Base-by-base conservation (phyloP, 2,888 invertebrate species). In the Uropetala carovei region DNA sequence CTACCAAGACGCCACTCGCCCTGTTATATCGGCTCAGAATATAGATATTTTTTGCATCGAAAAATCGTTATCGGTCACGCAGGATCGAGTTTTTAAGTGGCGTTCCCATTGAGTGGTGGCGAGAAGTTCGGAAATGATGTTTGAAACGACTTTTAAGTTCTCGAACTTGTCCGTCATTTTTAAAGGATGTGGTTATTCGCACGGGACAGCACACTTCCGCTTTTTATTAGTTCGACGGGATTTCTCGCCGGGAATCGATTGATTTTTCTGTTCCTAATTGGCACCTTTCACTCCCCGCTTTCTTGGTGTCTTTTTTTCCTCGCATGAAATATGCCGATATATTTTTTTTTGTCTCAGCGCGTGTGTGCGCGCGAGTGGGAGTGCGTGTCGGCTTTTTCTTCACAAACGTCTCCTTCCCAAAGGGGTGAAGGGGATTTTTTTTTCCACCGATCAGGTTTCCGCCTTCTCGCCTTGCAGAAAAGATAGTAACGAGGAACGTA, bases 211-310 rank as follows among this genome's bases (percentile, higher is more conserved):
- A 60, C 60, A 30, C 27, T 30, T 86, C 86, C 86, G 86, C 60
- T 86, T 30, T 18, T 14, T 10, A n/a, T 30, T 82, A 9, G 14
- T 7, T 5, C 30, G 60, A 60, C 10, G 59, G 60, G 22, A 16
- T 86, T 86, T 86, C 86, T 43, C 86, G 30, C 60, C 18, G 60
- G 14, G 57, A 18, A 59, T 64, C 86, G 86, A 86, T 86, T 86
- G 60, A 86, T 59, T 60, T n/a, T 64, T 86, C 86, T 30, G 14
- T 7, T 27, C 60, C 27, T 86, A 86, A 86, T 86, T 86, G 86
- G 59, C 30, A 64, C 86, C 86, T 86, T 86, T 86, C 86, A 86
- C 86, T 60, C 30, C 59, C 27, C 59, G 30, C 86, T 86, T 86
- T 86, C 86, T 86, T 59, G 60, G n/a, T 86, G 30, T 86, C 86